Percentiles rank a stretch among this genome's conserved stretches.
Evolutionary conservation across 2,113 vertebrate species (phyloP).

Genomic region (Phalacrocorax aristotelis): DNA sequence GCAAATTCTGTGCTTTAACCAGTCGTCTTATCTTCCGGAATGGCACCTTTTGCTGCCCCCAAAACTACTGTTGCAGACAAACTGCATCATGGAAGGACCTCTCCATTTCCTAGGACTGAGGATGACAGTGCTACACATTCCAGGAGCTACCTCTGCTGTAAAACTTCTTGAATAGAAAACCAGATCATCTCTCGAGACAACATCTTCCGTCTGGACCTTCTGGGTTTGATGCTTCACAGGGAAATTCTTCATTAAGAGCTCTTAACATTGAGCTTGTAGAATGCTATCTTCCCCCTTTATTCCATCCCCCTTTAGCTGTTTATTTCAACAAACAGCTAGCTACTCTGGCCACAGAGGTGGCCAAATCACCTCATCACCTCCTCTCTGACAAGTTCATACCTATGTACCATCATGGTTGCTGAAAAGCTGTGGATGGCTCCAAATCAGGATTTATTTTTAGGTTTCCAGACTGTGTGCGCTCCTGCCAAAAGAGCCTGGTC

Average conservation of each 20-base stretch:
- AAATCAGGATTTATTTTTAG: slow-evolving; percentile 59
- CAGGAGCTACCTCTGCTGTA: neutral
- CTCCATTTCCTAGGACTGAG: neutral
- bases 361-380: neutral
- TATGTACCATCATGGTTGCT: neutral
- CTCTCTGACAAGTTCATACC: neutral
- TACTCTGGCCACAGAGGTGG: neutral
- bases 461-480: slow-evolving; percentile 14
- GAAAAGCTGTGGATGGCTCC: slow-evolving; percentile 24
- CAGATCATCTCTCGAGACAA: neutral
- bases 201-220: neutral
- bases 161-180: slow-evolving; percentile 5
- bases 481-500: slow-evolving; percentile 57
- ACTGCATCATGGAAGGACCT: neutral
- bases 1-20: neutral
- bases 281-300: neutral
- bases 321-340: neutral
- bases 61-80: neutral
- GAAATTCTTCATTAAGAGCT: neutral
- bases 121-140: neutral
- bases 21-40: neutral
- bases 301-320: neutral
- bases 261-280: neutral
- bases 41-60: neutral
- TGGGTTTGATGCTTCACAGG: neutral